Evolutionary conservation across 2,797 vertebrate genomes (phyloP).

Genomic region (Sebastes vulpes): DNA sequence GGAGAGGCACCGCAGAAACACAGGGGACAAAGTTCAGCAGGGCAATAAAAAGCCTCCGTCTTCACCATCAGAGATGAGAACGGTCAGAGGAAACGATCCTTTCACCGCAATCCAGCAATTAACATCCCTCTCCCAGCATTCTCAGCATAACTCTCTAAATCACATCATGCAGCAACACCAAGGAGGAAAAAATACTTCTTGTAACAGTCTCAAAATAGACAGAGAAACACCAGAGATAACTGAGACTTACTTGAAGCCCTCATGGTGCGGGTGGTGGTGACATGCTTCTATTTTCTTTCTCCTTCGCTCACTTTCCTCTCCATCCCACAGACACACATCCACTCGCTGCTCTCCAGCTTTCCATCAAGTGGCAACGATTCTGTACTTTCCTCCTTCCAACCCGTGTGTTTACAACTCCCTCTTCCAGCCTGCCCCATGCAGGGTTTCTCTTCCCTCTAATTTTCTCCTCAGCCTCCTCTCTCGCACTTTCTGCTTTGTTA

Average conservation of each 20-base stretch:
- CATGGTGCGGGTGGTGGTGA: conserved; percentile 59
- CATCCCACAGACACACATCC: conserved; percentile 40
- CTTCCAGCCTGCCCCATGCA: conserved; percentile 66
- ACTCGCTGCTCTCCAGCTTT: conserved; percentile 28
- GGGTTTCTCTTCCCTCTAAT: conserved; percentile 73
- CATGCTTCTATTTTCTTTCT: conserved; percentile 46
- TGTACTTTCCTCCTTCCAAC: conserved; percentile 33
- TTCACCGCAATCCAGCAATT: conserved; percentile 74
- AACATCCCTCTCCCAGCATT: conserved; percentile 68
- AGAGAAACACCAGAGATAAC: background rate
- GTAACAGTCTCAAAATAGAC: conserved; percentile 49
- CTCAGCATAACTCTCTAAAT: conserved; percentile 70
- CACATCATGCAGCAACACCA: conserved; percentile 41
- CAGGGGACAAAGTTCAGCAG: conserved; percentile 62
- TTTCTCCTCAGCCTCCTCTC: conserved; percentile 59
- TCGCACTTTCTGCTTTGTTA: conserved; percentile 54
- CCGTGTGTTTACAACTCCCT: conserved; percentile 66
- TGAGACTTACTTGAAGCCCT: conserved; percentile 77
- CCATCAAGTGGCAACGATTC: conserved; percentile 28
- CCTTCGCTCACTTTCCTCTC: conserved; percentile 44
- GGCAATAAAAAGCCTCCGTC: conserved; percentile 55
- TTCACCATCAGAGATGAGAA: conserved; percentile 63
- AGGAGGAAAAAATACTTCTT: background rate
- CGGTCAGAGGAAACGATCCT: conserved; percentile 58
- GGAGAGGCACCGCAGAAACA: conserved; percentile 35